Base-by-base conservation (phyloP, 2,113 vertebrate species). In the Vidua macroura region DNA sequence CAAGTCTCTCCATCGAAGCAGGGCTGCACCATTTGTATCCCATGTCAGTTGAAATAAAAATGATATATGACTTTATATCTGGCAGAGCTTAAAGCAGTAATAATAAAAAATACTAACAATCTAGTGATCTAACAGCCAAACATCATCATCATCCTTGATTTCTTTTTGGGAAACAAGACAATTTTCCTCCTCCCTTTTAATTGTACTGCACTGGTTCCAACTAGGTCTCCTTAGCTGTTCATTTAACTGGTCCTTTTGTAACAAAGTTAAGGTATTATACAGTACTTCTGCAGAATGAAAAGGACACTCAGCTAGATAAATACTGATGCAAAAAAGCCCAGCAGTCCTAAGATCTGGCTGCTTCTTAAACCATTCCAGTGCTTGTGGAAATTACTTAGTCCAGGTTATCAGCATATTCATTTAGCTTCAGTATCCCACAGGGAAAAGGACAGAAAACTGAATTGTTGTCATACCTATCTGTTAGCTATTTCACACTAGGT, bases 161-260 rank as follows among this genome's bases (percentile, higher is more conserved):
- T 85, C 37, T 94, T 93, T 80, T 77, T 73, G 55, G 24, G 35
- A 94, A 93, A 95, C 19, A 73, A 69, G 74, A 76, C 23, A 63
- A 62, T 77, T 90, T 80, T 14, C 19, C 11, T 74, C 46, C 70
- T 84, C 2, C 0, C 20, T 91, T 7, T 86, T 92, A 68, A 74
- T 30, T 70, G 37, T 63, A 35, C 24, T 70, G 24, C 1, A 3
- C 25, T 86, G 43, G 43, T 73, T 92, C 66, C 60, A 60, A 28
- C 48, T 68, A 82, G 25, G 24, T 87, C 39, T 86, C 48, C 37
- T 88, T 83, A 80, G 44, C 31, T 60, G 55, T 55, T 87, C 31
- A 52, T 90, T 83, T 92, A 72, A 78, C 44, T 46, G 39, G 27
- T 55, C 64, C 52, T 90, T 72, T 56, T 56, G 21, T 75, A 75